These are phyloP conservation scores for Ferrisia virgata DNA, from an alignment of 2,888 invertebrate species.

Conservation along the genomic window DNA sequence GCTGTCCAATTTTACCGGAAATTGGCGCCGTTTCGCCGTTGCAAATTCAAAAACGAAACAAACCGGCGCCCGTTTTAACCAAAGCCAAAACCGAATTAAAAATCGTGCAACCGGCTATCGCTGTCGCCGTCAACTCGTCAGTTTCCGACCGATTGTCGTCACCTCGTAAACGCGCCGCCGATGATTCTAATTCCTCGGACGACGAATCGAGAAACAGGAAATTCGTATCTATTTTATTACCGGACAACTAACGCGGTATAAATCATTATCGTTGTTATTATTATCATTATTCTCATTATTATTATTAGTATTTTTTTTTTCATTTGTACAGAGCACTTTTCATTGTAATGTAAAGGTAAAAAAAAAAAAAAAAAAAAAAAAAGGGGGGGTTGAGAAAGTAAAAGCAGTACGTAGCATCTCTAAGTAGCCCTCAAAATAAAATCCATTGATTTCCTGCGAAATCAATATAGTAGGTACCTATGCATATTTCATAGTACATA, in stretches of 20 bases:
- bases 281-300: too few species aligned
- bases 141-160: neutral
- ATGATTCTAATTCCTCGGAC: neutral
- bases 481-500: too few species aligned
- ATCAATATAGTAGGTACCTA: too few species aligned
- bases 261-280: neutral
- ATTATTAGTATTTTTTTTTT: too few species aligned
- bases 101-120: constrained; percentile 29
- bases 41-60: constrained; percentile 20
- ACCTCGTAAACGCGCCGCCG: neutral
- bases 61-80: neutral
- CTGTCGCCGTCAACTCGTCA: neutral
- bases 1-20: constrained; percentile 43
- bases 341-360: too few species aligned
- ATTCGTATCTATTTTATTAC: constrained; percentile 38
- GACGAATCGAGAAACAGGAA: constrained; percentile 35
- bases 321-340: too few species aligned
- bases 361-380: too few species aligned
- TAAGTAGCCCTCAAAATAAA: too few species aligned
- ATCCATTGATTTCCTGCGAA: too few species aligned
- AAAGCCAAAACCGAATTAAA: constrained; percentile 18
- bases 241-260: constrained; percentile 52
- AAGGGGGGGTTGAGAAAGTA: too few species aligned
- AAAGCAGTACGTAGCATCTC: too few species aligned
- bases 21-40: constrained; percentile 38